Evolutionary conservation across 2,113 vertebrate genomes (phyloP).

Genomic region (Raja brachyura): DNA sequence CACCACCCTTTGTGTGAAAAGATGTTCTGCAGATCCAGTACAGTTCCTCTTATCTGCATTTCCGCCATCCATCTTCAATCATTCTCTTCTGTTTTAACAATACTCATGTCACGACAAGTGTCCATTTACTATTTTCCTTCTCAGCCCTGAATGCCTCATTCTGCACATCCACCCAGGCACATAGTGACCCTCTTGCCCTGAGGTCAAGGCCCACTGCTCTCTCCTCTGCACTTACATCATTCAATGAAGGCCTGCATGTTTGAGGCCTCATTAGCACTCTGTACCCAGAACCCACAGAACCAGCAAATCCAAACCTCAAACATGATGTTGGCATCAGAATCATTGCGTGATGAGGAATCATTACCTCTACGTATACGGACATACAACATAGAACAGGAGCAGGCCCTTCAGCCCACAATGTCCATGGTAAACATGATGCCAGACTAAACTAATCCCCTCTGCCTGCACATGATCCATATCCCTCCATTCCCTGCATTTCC

Average conservation of each 20-base stretch:
- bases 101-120: not conserved
- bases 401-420: no score
- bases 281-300: not conserved
- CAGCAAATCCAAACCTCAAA: not conserved
- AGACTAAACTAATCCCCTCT: no score
- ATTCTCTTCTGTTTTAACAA: not conserved
- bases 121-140: not conserved
- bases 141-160: no score
- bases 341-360: no score
- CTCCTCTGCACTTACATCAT: no score
- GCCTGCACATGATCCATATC: no score
- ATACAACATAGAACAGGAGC: no score
- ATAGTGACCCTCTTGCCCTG: no score
- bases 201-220: not conserved
- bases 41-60: not conserved
- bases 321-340: not conserved
- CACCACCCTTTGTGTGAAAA: no score
- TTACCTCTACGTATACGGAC: no score
- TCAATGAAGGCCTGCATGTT: not conserved
- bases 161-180: not conserved
- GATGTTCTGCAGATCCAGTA: not conserved
- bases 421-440: no score
- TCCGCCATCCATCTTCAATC: not conserved
- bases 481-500: no score
- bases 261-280: not conserved